Evolutionary conservation across 2,888 invertebrate genomes (phyloP), one percentile per base, ranked within the genome.

Genomic region (Coelopa pilipes): DNA sequence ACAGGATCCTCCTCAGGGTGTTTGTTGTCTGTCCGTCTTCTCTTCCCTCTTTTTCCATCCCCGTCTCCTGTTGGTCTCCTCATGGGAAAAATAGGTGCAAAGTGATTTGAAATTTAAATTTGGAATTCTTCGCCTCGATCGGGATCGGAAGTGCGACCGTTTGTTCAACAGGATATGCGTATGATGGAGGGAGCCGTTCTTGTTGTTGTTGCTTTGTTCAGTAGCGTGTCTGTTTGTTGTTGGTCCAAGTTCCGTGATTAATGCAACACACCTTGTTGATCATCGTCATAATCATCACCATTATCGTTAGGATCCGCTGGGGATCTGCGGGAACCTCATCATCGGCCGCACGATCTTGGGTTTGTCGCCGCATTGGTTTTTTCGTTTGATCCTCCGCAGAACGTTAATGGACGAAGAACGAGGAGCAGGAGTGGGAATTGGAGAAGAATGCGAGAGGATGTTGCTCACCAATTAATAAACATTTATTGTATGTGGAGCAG

Each of bases 201-300:
- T 7, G 34, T 34, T 34, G 7, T 34, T 34, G 34, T 74, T 74
- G 74, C 74, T 63, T 67, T 13, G 79, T 82, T 81, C 81, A 34
- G 34, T 34, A 7, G 7, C 7, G 34, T 34, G 34, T 2, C 75
- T 73, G 70, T 78, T 74, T 74, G 74, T 75, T 63, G 67, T 13
- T 79, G 82, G 80, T 80, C 76, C 80, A 74, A 80, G 73, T 81
- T 71, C 57, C 73, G 70, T 83, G 83, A 83, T 82, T 79, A 81
- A 82, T 83, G 82, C 77, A 79, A 74, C 81, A 79, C 83, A 83
- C 82, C 83, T 83, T 82, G 80, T 67, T 69, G 75, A 70, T 70
- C 57, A n/a, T 69, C 21, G 24, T 49, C 50, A 66, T 67, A 4
- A 34, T 15, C 17, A 65, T 19, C 17, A 63, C 45, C 63, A 62